Evolutionary conservation across 2,888 invertebrate genomes (phyloP), one percentile per base, ranked within the genome.

Genomic region (Galeruca laticollis): DNA sequence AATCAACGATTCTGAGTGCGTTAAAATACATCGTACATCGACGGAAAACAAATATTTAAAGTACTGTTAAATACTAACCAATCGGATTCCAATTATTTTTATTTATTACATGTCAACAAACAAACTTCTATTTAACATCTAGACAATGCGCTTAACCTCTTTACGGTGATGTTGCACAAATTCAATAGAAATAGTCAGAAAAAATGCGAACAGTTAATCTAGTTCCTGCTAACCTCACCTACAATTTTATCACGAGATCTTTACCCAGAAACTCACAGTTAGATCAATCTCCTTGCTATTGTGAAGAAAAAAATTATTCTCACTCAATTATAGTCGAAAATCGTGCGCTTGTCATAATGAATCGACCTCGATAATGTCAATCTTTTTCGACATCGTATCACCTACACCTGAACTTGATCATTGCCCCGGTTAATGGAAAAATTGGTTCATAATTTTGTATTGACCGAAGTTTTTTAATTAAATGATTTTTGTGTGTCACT

Each of bases 331-430:
- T 26, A 52, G 54, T 54, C 70, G 63, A 71, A 70, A 70, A 61
- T 72, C 73, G 73, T 74, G 73, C 70, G 57, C 52, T 59, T 57
- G 63, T 70, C 72, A 73, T 68, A 74, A 71, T 71, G 64, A 65
- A 71, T 69, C 72, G 72, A 72, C 74, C 74, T 68, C 72, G 68
- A 74, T 74, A 68, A 64, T 72, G 72, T 69, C 74, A 71, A 67
- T 71, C 71, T 63, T 51, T 26, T 60, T 54, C 54, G 35, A 20
- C 21, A 33, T 18, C 47, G 60, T 31, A 64, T 60, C 60, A 60
- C 64, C 52, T 60, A 65, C 56, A 47, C 35, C 56, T 49, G 65
- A 49, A 59, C 20, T 67, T 49, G 13, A 33, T 62, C 60, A 64
- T 51, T 69, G 59, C n/a, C n/a, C 31, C 13, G 18, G 49, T 60